These are phyloP conservation scores for Chitala chitala DNA, from an alignment of 2,113 vertebrate species.

Conservation along the genomic window DNA sequence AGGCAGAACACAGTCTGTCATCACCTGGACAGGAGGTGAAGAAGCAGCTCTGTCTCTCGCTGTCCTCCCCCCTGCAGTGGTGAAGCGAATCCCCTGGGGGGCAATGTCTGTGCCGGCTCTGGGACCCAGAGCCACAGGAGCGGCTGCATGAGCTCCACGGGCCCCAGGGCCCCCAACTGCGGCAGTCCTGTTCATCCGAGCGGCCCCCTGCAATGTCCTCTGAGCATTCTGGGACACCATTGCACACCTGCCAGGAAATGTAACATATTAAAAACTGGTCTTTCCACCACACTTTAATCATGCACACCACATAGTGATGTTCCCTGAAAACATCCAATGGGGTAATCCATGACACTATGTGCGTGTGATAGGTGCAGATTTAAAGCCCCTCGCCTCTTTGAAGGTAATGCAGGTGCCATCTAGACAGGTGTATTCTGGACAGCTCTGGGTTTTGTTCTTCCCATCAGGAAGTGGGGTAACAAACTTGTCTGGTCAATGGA, in stretches of 20 bases:
- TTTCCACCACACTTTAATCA: background rate
- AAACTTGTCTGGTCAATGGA: conserved; percentile 44
- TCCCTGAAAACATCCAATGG: background rate
- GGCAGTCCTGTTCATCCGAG: conserved; percentile 65
- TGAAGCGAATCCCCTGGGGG: conserved; percentile 45
- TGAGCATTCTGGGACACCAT: conserved; percentile 67
- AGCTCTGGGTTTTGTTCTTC: conserved; percentile 49
- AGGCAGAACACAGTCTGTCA: background rate
- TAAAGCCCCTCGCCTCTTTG: conserved; percentile 55
- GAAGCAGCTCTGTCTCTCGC: conserved; percentile 71
- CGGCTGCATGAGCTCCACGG: conserved; percentile 70
- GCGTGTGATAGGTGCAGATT: too few relatives aligned
- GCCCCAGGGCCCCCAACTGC: conserved; percentile 71
- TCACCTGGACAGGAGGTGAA: conserved; percentile 67
- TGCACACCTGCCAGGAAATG: conserved; percentile 67
- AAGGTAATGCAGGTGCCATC: conserved; percentile 71
- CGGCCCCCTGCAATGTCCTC: conserved; percentile 29
- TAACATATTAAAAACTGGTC: background rate
- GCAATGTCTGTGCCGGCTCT: conserved; percentile 59
- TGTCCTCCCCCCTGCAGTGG: conserved; percentile 60
- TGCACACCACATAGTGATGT: background rate
- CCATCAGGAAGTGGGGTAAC: conserved; percentile 35
- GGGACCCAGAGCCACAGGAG: conserved; percentile 66
- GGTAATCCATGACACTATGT: background rate
- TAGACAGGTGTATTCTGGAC: conserved; percentile 69